Percentiles rank a stretch among this genome's conserved stretches.
Evolutionary conservation across 2,797 vertebrate species (phyloP).

Genomic region (Tapirus indicus): DNA sequence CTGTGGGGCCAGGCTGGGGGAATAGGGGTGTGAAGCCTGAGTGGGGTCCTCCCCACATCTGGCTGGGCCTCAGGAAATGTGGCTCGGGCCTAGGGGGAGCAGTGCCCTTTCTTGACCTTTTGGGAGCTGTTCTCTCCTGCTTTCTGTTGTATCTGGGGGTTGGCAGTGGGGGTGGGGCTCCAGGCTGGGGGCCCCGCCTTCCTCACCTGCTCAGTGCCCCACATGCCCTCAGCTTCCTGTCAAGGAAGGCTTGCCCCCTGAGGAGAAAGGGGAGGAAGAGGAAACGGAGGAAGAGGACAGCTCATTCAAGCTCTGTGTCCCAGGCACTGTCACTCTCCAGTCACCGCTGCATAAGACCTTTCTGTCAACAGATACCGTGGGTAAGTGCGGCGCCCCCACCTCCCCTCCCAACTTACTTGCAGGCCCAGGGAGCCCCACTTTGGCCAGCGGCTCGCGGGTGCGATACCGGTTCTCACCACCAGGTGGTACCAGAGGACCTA

Average conservation of each 20-base stretch:
- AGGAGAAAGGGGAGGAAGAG: conserved; percentile 2
- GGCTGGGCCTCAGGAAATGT: not conserved
- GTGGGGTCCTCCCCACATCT: not conserved
- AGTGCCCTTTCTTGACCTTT: not conserved
- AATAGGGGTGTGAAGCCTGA: rapidly evolving
- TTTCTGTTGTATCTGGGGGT: not conserved
- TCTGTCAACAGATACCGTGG: conserved; percentile 51
- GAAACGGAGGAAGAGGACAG: conserved; percentile 48
- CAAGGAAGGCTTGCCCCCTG: not conserved
- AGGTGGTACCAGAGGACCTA: conserved; percentile 83
- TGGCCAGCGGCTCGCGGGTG: rapidly evolving
- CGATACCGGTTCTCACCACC: conserved; percentile 58
- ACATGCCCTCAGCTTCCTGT: not conserved
- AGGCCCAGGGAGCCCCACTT: not conserved
- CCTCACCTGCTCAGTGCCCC: not conserved
- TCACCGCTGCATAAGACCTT: not conserved
- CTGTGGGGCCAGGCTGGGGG: not conserved
- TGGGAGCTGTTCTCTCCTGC: not conserved
- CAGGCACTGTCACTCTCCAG: rapidly evolving
- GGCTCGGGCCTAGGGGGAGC: not conserved
- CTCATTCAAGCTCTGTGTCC: not conserved
- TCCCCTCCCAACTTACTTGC: rapidly evolving
- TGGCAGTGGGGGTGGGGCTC: not conserved
- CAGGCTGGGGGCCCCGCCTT: not conserved
- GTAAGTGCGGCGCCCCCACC: not conserved